Evolutionary conservation across 2,888 invertebrate species (phyloP).

Genomic region (Apamea sordens): DNA sequence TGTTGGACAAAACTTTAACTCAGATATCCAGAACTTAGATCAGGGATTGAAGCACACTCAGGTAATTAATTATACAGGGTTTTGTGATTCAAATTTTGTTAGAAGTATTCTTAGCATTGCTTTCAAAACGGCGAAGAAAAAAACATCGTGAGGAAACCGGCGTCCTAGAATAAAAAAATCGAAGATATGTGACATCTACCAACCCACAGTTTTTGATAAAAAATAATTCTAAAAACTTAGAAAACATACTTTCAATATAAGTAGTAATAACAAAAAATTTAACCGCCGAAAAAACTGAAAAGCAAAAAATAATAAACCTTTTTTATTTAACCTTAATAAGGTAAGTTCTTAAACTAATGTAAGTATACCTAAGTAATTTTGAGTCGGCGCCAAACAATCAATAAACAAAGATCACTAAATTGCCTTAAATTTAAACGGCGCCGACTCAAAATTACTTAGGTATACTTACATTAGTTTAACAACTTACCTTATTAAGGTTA

Average conservation of each 20-base stretch:
- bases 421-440: too few relatives aligned
- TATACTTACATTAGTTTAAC: too few relatives aligned
- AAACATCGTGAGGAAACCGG: neutral
- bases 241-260: neutral
- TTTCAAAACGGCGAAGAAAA: neutral
- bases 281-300: too few relatives aligned
- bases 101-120: neutral
- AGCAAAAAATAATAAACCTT: too few relatives aligned
- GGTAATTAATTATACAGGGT: slow-evolving; percentile 66
- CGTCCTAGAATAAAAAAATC: neutral
- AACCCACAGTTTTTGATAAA: neutral
- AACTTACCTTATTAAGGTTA: too few relatives aligned
- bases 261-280: too few relatives aligned
- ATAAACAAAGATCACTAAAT: too few relatives aligned
- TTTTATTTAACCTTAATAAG: too few relatives aligned
- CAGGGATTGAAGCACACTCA: slow-evolving; percentile 79
- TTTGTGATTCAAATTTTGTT: neutral
- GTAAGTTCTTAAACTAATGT: too few relatives aligned
- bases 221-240: neutral
- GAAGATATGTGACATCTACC: neutral
- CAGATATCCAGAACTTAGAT: slow-evolving; percentile 80
- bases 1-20: slow-evolving; percentile 79
- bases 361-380: too few relatives aligned
- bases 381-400: too few relatives aligned
- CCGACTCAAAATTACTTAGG: too few relatives aligned